These are phyloP conservation scores for Dromas ardeola DNA, from an alignment of 2,113 vertebrate species.

Conservation along the genomic window DNA sequence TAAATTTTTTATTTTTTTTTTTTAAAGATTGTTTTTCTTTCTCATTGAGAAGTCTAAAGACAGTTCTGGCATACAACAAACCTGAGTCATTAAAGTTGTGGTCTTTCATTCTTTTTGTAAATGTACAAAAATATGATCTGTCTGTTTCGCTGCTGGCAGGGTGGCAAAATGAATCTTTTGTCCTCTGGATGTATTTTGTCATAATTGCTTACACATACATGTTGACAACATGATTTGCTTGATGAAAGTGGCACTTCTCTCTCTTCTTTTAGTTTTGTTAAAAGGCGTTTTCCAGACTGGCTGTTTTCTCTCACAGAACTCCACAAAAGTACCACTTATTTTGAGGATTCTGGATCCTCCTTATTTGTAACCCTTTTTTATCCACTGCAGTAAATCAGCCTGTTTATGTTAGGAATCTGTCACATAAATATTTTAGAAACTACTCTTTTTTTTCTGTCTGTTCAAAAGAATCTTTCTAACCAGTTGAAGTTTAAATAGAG, in stretches of 20 bases:
- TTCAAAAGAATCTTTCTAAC: background rate
- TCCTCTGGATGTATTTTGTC: background rate
- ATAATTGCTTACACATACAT: background rate
- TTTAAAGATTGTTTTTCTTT: background rate
- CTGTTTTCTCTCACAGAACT: background rate
- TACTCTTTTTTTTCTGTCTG: accelerated
- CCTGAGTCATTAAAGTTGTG: background rate
- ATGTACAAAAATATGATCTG: background rate
- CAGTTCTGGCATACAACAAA: background rate
- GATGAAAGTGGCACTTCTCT: background rate
- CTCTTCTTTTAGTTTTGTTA: background rate
- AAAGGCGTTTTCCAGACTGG: background rate
- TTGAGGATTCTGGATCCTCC: background rate
- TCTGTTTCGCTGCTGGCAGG: background rate
- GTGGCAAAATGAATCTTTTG: background rate
- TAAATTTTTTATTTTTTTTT: too few relatives aligned
- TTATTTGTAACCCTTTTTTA: background rate
- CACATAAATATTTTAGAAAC: background rate
- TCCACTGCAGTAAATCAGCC: background rate
- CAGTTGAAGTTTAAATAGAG: background rate
- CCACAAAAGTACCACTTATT: background rate
- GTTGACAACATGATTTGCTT: background rate
- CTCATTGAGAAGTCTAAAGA: background rate
- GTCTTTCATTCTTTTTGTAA: background rate
- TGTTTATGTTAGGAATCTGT: background rate